Evolutionary conservation across 2,888 invertebrate species (phyloP), one percentile per base, ranked within the genome.

Genomic region (Thymelicus acteon): DNA sequence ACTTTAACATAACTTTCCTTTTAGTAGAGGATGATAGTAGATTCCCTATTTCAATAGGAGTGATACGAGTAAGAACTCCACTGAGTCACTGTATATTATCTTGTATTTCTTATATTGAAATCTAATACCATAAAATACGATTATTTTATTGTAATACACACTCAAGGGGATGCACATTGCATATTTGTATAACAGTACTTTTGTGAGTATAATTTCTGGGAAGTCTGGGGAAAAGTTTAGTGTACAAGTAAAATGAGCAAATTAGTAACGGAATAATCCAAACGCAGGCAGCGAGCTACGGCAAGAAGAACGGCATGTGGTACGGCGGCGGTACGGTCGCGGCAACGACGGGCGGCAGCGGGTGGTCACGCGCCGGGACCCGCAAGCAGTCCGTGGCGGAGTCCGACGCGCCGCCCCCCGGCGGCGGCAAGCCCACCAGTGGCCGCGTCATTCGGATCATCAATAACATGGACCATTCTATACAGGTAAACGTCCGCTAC

Each of bases 401-500:
- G 89, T 96, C 97, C 67, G 97, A 97, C 82, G 96, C 96, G 62
- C 96, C 97, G 67, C 95, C 96, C 1, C 95, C 96, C 0, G 83
- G 94, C 90, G 80, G 82, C 74, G 95, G 96, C 84, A 97, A 97
- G 82, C 97, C 97, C 12, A 95, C 96, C 79, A 97, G 97, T 73
- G 97, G 98, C 63, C 95, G 97, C 78, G 97, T 98, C 79, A 98
- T 99, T 85, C 95, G 98, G 78, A 98, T 99, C 85, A 97, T 98
- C 85, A 98, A 98, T 90, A 98, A 98, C 88, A 96, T 97, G 95
- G 97, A 98, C 89, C 98, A 98, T 87, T 97, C 97, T 52, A 97
- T 98, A 80, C 97, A 98, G 96, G 97, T 97, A 88, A 88, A 8
- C n/a, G 7, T 12, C 44, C 3, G 44, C 44, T 52, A 52, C 49